Evolutionary conservation across 2,888 invertebrate genomes (phyloP).

Genomic region (Apodemia hepburni): DNA sequence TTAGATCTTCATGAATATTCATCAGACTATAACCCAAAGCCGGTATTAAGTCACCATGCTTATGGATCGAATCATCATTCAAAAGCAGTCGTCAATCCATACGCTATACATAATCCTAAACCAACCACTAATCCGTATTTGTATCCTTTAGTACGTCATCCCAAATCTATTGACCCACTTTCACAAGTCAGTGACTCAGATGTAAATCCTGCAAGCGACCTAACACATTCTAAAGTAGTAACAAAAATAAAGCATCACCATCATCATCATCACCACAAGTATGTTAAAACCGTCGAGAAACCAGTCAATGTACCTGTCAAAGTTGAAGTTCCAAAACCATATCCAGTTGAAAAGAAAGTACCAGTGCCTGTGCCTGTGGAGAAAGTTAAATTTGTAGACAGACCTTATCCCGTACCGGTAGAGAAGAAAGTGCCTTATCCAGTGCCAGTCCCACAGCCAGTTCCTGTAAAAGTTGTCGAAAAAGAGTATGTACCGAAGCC

Average conservation of each 20-base stretch:
- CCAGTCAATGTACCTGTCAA: conserved; percentile 69
- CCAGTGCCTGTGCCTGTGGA: conserved; percentile 46
- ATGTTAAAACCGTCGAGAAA: conserved; percentile 81
- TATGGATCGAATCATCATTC: neutral
- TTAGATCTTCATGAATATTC: neutral
- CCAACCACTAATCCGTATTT: conserved; percentile 7
- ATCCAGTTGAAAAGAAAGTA: conserved; percentile 70
- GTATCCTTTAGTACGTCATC: conserved; percentile 19
- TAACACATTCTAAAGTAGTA: conserved; percentile 44
- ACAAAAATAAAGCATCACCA: conserved; percentile 81
- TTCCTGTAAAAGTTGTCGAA: conserved; percentile 73
- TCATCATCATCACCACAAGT: conserved; percentile 83
- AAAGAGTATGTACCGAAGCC: conserved; percentile 73
- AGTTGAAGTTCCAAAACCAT: conserved; percentile 80
- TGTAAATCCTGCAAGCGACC: conserved; percentile 50
- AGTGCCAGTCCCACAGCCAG: conserved; percentile 64
- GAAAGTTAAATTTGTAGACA: conserved; percentile 48
- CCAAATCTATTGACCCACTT: conserved; percentile 19
- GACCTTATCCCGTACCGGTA: conserved; percentile 64
- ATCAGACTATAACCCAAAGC: neutral
- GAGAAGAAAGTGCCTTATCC: conserved; percentile 71
- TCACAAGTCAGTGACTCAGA: conserved; percentile 43
- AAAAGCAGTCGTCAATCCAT: neutral
- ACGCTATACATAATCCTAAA: conserved; percentile 12
- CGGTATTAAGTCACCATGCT: neutral